Percentiles rank a stretch among this genome's conserved stretches.
Evolutionary conservation across 2,888 invertebrate species (phyloP).

Genomic region (Erebia ligea): DNA sequence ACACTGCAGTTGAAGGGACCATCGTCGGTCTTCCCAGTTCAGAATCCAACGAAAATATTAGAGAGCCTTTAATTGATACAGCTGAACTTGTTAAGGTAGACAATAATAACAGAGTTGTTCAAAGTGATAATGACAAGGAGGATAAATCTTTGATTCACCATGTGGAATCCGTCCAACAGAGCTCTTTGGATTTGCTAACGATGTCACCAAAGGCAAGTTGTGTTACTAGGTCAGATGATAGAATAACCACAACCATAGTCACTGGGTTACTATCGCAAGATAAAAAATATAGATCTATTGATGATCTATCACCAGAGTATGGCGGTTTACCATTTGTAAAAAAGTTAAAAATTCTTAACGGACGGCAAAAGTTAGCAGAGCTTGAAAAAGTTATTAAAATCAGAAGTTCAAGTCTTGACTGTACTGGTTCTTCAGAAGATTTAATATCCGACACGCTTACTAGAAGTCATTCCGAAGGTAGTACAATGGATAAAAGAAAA

Average conservation of each 20-base stretch:
- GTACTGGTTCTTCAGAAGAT: conserved; percentile 84
- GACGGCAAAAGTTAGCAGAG: conserved; percentile 92
- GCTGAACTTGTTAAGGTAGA: conserved; percentile 78
- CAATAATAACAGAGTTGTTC: conserved; percentile 72
- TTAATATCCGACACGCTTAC: conserved; percentile 84
- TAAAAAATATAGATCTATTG: conserved; percentile 92
- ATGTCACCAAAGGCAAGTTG: conserved; percentile 63
- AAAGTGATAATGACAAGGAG: conserved; percentile 64
- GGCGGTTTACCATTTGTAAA: conserved; percentile 94
- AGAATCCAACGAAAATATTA: conserved; percentile 62
- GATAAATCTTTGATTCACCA: conserved; percentile 72
- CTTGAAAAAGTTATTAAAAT: conserved; percentile 89
- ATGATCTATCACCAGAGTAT: conserved; percentile 94
- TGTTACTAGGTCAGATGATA: conserved; percentile 54
- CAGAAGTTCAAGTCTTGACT: conserved; percentile 92
- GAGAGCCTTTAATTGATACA: conserved; percentile 69
- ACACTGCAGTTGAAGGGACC: conserved; percentile 50
- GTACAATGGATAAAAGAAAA: conserved; percentile 86
- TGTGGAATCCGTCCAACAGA: conserved; percentile 75
- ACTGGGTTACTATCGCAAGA: conserved; percentile 65
- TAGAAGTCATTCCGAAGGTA: conserved; percentile 91
- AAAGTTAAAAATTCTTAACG: conserved; percentile 93
- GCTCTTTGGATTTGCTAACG: conserved; percentile 72
- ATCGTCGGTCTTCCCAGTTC: conserved; percentile 44
- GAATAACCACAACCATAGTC: conserved; percentile 52